phyloP scores from a whole-genome alignment of 2,113 vertebrate species.

The Platichthys flesus region DNA sequence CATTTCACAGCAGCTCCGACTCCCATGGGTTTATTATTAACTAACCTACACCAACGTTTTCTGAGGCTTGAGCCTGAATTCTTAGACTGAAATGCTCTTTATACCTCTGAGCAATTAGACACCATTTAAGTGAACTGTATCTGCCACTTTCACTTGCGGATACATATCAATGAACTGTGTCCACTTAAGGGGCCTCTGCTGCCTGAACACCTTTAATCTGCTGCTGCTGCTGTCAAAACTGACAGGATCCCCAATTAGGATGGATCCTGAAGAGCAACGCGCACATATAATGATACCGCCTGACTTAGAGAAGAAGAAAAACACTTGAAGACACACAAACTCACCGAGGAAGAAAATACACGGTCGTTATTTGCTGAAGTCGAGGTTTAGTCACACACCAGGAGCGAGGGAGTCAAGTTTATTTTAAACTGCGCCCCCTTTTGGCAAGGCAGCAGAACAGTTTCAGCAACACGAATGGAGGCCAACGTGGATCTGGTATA shows the following conservation, averaged over 20 bases:
- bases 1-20: neutral
- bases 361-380: neutral
- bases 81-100: neutral
- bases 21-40: neutral
- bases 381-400: neutral
- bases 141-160: constrained; percentile 44
- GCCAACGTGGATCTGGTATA: neutral
- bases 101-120: constrained; percentile 43
- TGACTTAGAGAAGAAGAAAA: constrained; percentile 10
- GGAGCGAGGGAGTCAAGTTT: neutral
- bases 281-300: constrained; percentile 58
- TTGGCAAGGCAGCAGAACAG: neutral
- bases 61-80: neutral
- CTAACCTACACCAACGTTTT: neutral
- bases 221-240: constrained; percentile 58
- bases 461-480: constrained; percentile 58
- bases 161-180: constrained; percentile 38
- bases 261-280: constrained; percentile 49
- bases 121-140: neutral
- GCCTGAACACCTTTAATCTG: constrained; percentile 49
- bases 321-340: neutral
- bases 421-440: constrained; percentile 30
- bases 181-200: constrained; percentile 58
- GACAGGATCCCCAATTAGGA: constrained; percentile 75
- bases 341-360: neutral